Evolutionary conservation across 1,140 invertebrate genomes (phyloP), one percentile per base, ranked within the genome.

Genomic region (Drosophila athabasca): DNA sequence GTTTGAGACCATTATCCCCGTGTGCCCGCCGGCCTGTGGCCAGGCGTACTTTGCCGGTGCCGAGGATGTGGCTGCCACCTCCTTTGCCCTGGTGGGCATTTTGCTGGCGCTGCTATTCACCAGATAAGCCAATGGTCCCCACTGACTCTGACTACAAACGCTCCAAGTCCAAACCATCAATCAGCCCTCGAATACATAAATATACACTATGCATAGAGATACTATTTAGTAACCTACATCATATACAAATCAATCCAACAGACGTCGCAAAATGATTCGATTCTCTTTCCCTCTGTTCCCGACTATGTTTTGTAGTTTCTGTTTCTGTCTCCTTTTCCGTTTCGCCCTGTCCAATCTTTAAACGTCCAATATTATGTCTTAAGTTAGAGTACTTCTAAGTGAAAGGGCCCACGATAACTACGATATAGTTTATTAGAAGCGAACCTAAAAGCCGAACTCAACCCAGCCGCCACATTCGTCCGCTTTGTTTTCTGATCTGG

Each of bases 11-110:
- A 95, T 97, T 90, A 97, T 97, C 67, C 97, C 97, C 64, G 95
- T 98, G 80, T 98, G 97, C 91, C 97, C 97, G 76, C 97, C 97
- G 75, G 97, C 97, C 84, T 98, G 97, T 93, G 96, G 95, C 43
- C 95, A 95, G 92, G 93, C 94, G 53, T 93, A 94, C 55, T 95
- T 94, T 88, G 94, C 93, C 72, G 92, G 93, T 55, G 94, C 94
- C 49, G 92, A 83, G 66, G 74, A 80, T 50, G 62, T 91, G 53
- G 76, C 87, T 9, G 78, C 78, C 46, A 78, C 90, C 3, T 88
- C 90, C 11, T 75, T 91, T 45, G 90, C 85, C 48, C 50, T 88
- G 60, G 69, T 90, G 13, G 80, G 75, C 51, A 78, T 91, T 41
- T 29, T 91, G 15, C 43, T 83, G 49, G 83, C 87, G 7, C 53